Evolutionary conservation across 2,797 vertebrate genomes (phyloP).

Genomic region (Lindbergichthys nudifrons): DNA sequence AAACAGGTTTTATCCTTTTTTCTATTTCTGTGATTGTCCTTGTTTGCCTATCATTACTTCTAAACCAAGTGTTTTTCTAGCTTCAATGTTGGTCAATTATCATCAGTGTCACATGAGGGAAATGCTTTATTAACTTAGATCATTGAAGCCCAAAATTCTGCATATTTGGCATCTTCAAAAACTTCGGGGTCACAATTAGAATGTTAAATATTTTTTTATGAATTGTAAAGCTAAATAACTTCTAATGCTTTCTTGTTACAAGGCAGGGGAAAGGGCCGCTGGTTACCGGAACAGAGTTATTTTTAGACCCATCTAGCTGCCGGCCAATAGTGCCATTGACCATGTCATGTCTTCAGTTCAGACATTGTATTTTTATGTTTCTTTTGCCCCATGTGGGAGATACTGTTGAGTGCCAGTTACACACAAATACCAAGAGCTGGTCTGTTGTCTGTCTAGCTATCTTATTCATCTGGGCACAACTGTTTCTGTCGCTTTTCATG

Average conservation of each 20-base stretch:
- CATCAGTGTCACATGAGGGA: neutral
- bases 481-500: neutral
- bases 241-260: neutral
- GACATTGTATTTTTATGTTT: conserved; percentile 12
- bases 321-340: conserved; percentile 9
- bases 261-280: too few relatives aligned
- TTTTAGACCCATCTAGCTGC: conserved; percentile 13
- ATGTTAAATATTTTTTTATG: neutral
- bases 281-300: conserved; percentile 22
- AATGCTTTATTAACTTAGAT: neutral
- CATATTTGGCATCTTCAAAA: neutral
- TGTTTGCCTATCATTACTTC: neutral
- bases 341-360: conserved; percentile 3
- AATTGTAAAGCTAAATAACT: neutral
- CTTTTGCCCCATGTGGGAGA: neutral
- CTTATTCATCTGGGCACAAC: neutral
- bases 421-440: conserved; percentile 4
- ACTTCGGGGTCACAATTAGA: neutral
- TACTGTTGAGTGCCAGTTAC: conserved; percentile 5
- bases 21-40: neutral
- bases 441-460: neutral
- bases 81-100: neutral
- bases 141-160: neutral
- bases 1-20: neutral
- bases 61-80: neutral